phyloP scores from a whole-genome alignment of 1,140 invertebrate species.

The Dendroctonus ponderosae region DNA sequence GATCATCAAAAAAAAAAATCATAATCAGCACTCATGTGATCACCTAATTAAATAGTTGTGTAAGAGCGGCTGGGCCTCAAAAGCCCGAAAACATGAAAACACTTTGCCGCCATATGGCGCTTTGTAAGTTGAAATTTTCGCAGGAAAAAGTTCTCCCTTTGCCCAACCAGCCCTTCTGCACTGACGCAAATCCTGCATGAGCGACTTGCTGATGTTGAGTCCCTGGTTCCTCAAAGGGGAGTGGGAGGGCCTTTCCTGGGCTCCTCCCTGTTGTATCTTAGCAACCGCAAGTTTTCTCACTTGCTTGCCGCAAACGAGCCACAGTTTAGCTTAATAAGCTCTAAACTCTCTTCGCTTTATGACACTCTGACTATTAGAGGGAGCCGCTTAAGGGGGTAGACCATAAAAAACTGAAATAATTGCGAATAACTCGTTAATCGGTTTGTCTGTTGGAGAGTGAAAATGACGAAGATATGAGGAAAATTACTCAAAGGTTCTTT shows the following conservation, averaged over 20 bases:
- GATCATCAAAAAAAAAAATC: conserved; percentile 50
- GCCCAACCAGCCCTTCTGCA: background rate
- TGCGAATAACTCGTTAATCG: too few relatives aligned
- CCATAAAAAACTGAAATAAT: background rate
- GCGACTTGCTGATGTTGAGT: background rate
- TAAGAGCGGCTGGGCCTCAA: background rate
- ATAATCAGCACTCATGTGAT: conserved; percentile 9
- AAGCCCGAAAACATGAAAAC: background rate
- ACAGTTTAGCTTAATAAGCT: conserved; percentile 40
- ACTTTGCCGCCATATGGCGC: background rate
- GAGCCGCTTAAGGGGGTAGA: conserved; percentile 17
- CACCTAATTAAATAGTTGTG: background rate
- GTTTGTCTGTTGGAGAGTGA: too few relatives aligned
- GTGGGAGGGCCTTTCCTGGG: conserved; percentile 1
- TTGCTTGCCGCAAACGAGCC: conserved; percentile 31
- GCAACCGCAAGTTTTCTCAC: conserved; percentile 38
- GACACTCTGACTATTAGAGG: conserved; percentile 14
- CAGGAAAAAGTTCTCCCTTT: background rate
- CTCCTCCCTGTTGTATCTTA: conserved; percentile 37
- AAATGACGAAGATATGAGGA: too few relatives aligned
- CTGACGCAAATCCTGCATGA: background rate
- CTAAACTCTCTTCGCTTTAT: conserved; percentile 36
- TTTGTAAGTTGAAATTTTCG: background rate
- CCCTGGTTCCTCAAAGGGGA: background rate
- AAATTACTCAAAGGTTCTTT: too few relatives aligned